Conservation (phyloP, 1,140 invertebrate genomes). For the Popillia japonica region DNA sequence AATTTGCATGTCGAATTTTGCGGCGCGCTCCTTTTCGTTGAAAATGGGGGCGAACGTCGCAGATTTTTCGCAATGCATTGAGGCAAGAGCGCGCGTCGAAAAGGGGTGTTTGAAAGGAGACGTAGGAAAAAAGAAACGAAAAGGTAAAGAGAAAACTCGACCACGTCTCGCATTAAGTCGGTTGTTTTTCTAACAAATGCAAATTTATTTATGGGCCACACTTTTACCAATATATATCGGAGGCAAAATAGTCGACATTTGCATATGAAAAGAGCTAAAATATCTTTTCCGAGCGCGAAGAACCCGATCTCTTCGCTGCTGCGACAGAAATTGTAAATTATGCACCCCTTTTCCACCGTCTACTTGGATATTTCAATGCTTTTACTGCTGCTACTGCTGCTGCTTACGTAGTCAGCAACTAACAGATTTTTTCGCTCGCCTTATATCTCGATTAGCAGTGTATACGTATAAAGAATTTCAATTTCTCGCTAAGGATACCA, state of each 20-base stretch:
- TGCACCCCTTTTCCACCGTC: slow-evolving; percentile 20
- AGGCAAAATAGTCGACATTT: slow-evolving; percentile 7
- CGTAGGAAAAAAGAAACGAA: background rate
- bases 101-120: background rate
- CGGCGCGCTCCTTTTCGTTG: background rate
- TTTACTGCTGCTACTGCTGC: background rate
- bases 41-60: background rate
- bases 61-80: slow-evolving; percentile 6
- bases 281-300: slow-evolving; percentile 28
- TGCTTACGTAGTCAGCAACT: slow-evolving; percentile 24
- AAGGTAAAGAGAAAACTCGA: slow-evolving; percentile 22
- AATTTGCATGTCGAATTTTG: slow-evolving; percentile 15
- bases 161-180: slow-evolving; percentile 30
- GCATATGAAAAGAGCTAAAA: slow-evolving; percentile 32
- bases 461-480: background rate
- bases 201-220: slow-evolving; percentile 32
- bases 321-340: slow-evolving; percentile 35
- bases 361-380: slow-evolving; percentile 1
- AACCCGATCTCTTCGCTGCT: background rate
- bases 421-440: slow-evolving; percentile 14
- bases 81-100: background rate
- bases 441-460: slow-evolving; percentile 18
- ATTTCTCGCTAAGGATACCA: background rate
- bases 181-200: slow-evolving; percentile 35
- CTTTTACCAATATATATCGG: slow-evolving; percentile 32